These are phyloP conservation scores for Stercorarius parasiticus DNA, from an alignment of 2,113 vertebrate genomes.

Conservation along the genomic window DNA sequence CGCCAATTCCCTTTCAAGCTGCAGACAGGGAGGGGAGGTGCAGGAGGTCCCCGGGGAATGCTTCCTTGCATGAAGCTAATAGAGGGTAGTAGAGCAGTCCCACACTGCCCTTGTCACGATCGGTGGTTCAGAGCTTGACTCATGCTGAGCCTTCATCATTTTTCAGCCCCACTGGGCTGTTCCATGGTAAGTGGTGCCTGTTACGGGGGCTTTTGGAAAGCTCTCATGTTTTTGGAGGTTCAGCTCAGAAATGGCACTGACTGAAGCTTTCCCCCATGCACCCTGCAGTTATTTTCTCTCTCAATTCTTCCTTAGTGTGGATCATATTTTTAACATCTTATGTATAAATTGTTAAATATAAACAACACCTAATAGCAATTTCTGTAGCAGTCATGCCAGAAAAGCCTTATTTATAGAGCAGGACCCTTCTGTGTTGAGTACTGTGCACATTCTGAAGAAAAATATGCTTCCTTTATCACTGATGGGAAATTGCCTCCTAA, in stretches of 20 bases:
- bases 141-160: neutral
- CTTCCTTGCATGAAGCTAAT: neutral
- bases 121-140: neutral
- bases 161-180: neutral
- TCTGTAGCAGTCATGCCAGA: neutral
- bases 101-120: neutral
- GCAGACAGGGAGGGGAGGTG: neutral
- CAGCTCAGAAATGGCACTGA: neutral
- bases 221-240: neutral
- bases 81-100: neutral
- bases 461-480: neutral
- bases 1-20: neutral
- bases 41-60: rapidly evolving
- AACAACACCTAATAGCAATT: neutral
- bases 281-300: neutral
- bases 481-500: neutral
- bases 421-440: neutral
- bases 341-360: neutral
- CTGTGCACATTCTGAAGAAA: neutral
- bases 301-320: neutral
- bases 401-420: neutral
- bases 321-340: neutral
- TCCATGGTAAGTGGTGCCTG: neutral
- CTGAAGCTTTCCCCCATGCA: neutral
- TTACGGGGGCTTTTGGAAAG: neutral